Conservation (phyloP, 1,140 invertebrate species). For the Drosophila novamexicana region DNA sequence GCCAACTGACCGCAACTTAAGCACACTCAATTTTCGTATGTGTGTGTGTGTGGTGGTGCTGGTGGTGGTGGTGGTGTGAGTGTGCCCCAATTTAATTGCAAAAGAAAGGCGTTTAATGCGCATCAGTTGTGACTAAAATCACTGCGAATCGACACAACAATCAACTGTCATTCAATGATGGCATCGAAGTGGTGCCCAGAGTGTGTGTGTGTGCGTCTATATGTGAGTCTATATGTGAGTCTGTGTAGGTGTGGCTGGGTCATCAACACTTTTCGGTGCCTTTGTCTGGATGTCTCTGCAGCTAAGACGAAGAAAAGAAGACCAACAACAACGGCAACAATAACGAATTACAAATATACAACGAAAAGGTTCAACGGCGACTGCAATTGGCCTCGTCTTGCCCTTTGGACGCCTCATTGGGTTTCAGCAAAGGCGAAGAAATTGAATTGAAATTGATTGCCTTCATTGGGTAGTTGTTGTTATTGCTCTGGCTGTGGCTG, state of each 20-base stretch:
- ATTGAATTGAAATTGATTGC: conserved; percentile 81
- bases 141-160: conserved; percentile 76
- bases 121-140: conserved; percentile 74
- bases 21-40: conserved; percentile 22
- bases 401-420: conserved; percentile 78
- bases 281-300: conserved; percentile 47
- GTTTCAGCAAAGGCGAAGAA: conserved; percentile 68
- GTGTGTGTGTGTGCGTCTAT: conserved; percentile 9
- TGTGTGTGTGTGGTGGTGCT: conserved; percentile 12
- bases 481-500: conserved; percentile 5
- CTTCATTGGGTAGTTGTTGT: conserved; percentile 64
- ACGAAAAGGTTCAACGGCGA: conserved; percentile 59
- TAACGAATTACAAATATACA: not conserved
- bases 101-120: conserved; percentile 78
- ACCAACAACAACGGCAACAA: not conserved
- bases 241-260: conserved; percentile 46
- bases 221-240: not conserved
- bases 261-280: conserved; percentile 74
- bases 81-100: conserved; percentile 69
- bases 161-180: conserved; percentile 73
- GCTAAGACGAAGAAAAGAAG: conserved; percentile 28
- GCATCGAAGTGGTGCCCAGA: conserved; percentile 61
- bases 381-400: conserved; percentile 76
- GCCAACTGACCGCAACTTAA: conserved; percentile 68
- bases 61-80: conserved; percentile 12